Percentiles rank a stretch among this genome's conserved stretches.
Conservation (phyloP, 1,140 invertebrate species). For the Drosophila pectinifera region DNA sequence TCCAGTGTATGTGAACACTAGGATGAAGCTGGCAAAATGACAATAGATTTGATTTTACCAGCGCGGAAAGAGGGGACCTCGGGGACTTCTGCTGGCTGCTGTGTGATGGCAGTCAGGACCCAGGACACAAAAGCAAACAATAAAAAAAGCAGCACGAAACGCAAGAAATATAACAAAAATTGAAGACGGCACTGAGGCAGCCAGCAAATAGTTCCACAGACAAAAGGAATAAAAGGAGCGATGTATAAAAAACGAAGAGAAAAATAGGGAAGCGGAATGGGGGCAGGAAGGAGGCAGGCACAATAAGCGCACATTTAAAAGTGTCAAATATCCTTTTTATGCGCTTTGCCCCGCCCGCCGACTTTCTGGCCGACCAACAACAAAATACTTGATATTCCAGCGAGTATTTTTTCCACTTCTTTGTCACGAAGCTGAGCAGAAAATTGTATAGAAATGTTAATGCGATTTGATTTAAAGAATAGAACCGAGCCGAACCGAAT, state of each 20-base stretch:
- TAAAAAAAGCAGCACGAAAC: constrained; percentile 48
- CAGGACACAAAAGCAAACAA: constrained; percentile 82
- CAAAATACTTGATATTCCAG: constrained; percentile 77
- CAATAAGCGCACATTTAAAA: constrained; percentile 84
- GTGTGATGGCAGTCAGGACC: constrained; percentile 61
- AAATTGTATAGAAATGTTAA: constrained; percentile 84
- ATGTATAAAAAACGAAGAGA: constrained; percentile 16
- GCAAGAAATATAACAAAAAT: constrained; percentile 82
- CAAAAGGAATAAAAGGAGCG: constrained; percentile 58
- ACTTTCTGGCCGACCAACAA: constrained; percentile 51
- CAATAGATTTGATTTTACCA: constrained; percentile 81
- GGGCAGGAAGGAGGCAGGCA: constrained; percentile 46
- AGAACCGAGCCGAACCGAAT: constrained; percentile 37
- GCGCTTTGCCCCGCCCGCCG: constrained; percentile 65
- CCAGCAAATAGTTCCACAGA: constrained; percentile 78
- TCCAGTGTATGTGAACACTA: constrained; percentile 23
- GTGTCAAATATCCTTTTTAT: constrained; percentile 84
- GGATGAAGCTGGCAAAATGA: constrained; percentile 72
- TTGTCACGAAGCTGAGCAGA: constrained; percentile 77
- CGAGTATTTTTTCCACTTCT: constrained; percentile 42
- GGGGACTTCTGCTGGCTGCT: constrained; percentile 45
- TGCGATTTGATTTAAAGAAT: constrained; percentile 84
- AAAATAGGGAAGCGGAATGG: constrained; percentile 1
- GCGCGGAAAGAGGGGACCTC: constrained; percentile 33
- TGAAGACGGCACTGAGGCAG: constrained; percentile 65